Percentiles rank a stretch among this genome's conserved stretches.
Conservation (phyloP, 2,888 invertebrate species). For the Autographa gamma region DNA sequence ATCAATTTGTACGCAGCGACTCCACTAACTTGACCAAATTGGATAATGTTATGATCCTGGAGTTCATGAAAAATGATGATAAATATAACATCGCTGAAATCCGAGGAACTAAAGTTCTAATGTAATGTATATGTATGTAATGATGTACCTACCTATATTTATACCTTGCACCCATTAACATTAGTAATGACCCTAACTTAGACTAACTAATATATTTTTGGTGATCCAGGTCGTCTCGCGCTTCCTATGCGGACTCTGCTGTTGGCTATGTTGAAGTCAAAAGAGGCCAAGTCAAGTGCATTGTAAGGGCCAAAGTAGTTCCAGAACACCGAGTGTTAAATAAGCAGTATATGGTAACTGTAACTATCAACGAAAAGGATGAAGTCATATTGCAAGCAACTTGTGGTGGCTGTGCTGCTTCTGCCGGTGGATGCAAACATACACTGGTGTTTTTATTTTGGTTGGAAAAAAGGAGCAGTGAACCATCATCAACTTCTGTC, state of each 20-base stretch:
- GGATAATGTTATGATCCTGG: conserved; percentile 6
- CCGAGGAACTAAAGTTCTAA: too few species aligned
- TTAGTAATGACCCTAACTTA: too few species aligned
- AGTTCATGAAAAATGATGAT: background rate
- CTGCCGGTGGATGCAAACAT: conserved; percentile 17
- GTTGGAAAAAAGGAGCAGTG: conserved; percentile 17
- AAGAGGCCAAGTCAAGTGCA: background rate
- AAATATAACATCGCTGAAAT: too few species aligned
- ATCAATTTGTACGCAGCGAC: conserved; percentile 7
- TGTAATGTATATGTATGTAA: too few species aligned
- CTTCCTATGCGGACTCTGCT: background rate
- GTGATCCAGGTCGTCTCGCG: background rate
- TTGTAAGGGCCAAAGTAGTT: conserved; percentile 2
- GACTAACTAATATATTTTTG: conserved; percentile 12
- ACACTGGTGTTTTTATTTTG: conserved; percentile 23
- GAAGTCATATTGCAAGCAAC: too few species aligned
- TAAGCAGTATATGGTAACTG: too few species aligned
- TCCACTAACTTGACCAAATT: conserved; percentile 10
- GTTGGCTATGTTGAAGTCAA: conserved; percentile 6
- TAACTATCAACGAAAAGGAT: too few species aligned
- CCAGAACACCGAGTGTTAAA: too few species aligned
- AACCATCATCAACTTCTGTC: conserved; percentile 20
- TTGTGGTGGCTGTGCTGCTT: conserved; percentile 7
- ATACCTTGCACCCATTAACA: too few species aligned
- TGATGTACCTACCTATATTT: too few species aligned